Evolutionary conservation across 2,113 vertebrate species (phyloP).

Genomic region (Megaleporinus macrocephalus): DNA sequence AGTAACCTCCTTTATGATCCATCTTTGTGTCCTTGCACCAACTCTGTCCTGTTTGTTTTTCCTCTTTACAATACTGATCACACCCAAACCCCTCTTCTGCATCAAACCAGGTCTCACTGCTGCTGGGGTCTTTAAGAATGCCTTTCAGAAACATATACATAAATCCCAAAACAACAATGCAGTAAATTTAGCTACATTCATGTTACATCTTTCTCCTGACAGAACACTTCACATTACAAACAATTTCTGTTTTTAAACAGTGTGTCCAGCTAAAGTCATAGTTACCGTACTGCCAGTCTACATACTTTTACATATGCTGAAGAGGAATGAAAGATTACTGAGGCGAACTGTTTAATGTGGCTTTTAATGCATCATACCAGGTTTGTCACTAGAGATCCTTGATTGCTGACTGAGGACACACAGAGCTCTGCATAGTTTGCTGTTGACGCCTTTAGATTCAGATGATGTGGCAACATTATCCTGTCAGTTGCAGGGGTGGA

Average conservation of each 20-base stretch:
- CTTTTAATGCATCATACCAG: conserved; percentile 19
- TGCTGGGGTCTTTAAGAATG: conserved; percentile 43
- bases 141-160: not conserved
- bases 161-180: not conserved
- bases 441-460: not conserved
- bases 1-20: not conserved
- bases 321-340: not conserved
- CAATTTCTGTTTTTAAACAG: too few species aligned
- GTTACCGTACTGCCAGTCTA: not conserved
- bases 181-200: not conserved
- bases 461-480: not conserved
- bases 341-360: not conserved
- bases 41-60: not conserved
- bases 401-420: not conserved
- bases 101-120: conserved; percentile 70
- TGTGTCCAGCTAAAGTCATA: too few species aligned
- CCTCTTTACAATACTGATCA: conserved; percentile 16
- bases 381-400: not conserved
- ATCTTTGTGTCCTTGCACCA: not conserved
- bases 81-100: conserved; percentile 67
- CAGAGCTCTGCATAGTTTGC: not conserved
- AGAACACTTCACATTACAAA: too few species aligned
- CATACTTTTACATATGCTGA: not conserved
- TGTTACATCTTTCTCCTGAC: too few species aligned
- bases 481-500: not conserved